A percentile compares a stretch with the other conserved stretches of the same genome.
These are phyloP conservation scores for Aspidapion aeneum DNA, from an alignment of 2,888 invertebrate genomes.

Conservation along the genomic window DNA sequence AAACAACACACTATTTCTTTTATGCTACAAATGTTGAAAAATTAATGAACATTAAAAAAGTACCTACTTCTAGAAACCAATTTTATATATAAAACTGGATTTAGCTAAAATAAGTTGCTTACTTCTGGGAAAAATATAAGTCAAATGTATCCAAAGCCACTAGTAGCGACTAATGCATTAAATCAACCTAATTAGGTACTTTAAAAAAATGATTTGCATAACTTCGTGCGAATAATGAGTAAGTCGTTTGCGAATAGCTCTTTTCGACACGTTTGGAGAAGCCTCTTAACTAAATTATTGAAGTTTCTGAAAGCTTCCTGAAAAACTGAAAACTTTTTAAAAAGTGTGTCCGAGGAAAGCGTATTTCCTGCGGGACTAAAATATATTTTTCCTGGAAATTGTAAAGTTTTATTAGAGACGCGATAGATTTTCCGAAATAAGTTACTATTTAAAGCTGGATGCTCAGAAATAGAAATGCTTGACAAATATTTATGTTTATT, in stretches of 20 bases:
- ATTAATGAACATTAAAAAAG: no score
- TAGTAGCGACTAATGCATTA: no score
- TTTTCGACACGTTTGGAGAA: background rate
- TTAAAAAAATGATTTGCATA: no score
- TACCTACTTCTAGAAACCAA: no score
- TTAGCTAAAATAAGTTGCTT: no score
- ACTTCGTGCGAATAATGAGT: background rate
- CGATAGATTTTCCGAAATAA: background rate
- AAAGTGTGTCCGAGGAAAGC: background rate
- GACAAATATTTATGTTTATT: background rate
- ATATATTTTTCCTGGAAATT: background rate
- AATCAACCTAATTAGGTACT: no score
- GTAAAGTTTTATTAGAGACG: background rate
- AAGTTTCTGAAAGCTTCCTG: background rate
- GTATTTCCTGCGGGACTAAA: background rate
- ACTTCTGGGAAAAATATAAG: no score
- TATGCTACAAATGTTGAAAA: no score
- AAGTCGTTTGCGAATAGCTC: background rate
- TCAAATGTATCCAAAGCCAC: no score
- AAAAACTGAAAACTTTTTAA: background rate
- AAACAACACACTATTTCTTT: no score
- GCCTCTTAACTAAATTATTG: background rate
- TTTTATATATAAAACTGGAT: no score
- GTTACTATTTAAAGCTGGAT: background rate
- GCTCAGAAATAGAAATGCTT: background rate